Evolutionary conservation across 2,113 vertebrate genomes (phyloP).

Genomic region (Odobenus rosmarus): DNA sequence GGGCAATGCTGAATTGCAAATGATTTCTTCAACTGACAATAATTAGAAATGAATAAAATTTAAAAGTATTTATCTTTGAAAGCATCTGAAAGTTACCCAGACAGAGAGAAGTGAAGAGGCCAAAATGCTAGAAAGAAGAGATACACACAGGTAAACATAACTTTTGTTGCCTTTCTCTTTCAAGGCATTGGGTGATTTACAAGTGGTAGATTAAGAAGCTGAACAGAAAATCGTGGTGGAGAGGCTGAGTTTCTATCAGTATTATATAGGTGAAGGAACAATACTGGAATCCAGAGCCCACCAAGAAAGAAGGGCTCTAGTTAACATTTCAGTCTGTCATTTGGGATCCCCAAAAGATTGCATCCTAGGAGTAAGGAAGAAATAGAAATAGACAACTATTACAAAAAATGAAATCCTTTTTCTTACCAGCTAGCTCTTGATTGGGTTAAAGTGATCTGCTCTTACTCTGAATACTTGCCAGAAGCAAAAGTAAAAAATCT

Average conservation of each 20-base stretch:
- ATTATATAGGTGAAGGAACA: not conserved
- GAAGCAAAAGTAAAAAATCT: slow-evolving; percentile 28
- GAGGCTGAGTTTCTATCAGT: not conserved
- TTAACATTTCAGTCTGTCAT: not conserved
- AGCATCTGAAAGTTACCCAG: not conserved
- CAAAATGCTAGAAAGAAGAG: not conserved
- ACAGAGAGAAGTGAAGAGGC: not conserved
- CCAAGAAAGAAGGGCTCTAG: not conserved
- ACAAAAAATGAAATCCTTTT: not conserved
- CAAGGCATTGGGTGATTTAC: not conserved
- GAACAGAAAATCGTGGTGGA: not conserved
- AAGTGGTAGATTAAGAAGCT: not conserved
- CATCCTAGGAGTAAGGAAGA: not conserved
- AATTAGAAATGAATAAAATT: not conserved
- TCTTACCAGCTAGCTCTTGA: not conserved
- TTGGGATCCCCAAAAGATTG: not conserved
- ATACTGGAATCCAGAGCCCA: not conserved
- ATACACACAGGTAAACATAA: not conserved
- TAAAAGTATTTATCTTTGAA: not conserved
- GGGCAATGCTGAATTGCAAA: not conserved
- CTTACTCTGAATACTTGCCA: not conserved
- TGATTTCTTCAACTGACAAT: not conserved
- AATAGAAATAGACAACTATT: not conserved
- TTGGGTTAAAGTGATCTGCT: not conserved
- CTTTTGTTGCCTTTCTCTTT: not conserved